Base-by-base conservation (phyloP, 2,797 vertebrate genomes). In the Margarornis squamiger region DNA sequence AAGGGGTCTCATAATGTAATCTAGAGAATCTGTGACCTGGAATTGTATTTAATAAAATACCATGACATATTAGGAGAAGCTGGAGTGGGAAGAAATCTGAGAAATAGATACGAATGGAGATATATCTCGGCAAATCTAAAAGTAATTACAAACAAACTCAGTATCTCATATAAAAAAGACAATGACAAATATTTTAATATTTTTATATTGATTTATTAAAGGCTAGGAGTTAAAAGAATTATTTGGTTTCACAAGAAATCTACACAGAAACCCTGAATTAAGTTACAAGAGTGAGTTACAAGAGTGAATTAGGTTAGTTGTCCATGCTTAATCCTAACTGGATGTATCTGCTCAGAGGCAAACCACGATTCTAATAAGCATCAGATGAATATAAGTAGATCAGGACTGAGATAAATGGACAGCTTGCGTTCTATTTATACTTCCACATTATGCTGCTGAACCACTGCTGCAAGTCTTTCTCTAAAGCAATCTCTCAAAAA, bases 351-450 rank as follows among this genome's bases (percentile, higher is more conserved):
- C 63, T 92, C 63, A 86, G 80, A 93, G 73, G 84, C 70, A 90
- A 91, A 63, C 58, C 76, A 75, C 0, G 8, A 94, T 8, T 79
- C 92, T 95, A 95, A 93, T 82, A 93, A 93, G 92, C 88, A 94
- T 70, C 77, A 86, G 79, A 90, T 93, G 87, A 93, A 79, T 91
- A 66, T 92, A 94, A 94, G 94, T 43, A 86, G 79, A 95, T 94
- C 79, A 90, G 70, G 59, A 75, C 82, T 73, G 85, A 93, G 95
- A 91, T 82, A 93, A 96, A 92, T 46, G 67, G 85, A 92, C 93
- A 94, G 90, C 71, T 91, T 97, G 87, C 55, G 46, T 94, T 96
- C 95, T 95, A 95, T 95, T 96, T 96, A 95, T 94, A 90, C 67
- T 93, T 67, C 48, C 63, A 96, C 54, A 89, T 92, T 83, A 89